Evolutionary conservation across 2,113 vertebrate genomes (phyloP), one percentile per base, ranked within the genome.

Genomic region (Mesembrinibis cayennensis): DNA sequence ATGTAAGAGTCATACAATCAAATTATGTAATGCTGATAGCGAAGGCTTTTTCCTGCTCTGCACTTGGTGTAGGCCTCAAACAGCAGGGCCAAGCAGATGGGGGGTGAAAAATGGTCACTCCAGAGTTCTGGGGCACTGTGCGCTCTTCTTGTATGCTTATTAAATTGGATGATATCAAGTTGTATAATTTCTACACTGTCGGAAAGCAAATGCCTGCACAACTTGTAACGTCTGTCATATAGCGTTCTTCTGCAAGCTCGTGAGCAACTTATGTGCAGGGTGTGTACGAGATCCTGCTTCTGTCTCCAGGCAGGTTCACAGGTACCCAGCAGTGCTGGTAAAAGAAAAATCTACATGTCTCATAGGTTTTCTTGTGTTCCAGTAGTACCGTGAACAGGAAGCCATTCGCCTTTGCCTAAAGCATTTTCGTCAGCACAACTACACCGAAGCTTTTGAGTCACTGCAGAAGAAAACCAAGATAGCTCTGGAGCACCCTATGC

Each of bases 301-400:
- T 42, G 29, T 38, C 32, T 79, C 25, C 38, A 34, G 47, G 21
- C 72, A 40, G n/a, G 50, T 82, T 83, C 58, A 13, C n/a, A 34
- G 63, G 63, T 80, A 38, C 14, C 52, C 50, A 87, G 30, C 47
- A 38, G 62, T 62, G 80, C 58, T 92, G 87, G 74, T 88, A 89
- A 86, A 95, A 89, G 95, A 34, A 74, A 97, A 63, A 95, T 96
- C 85, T 97, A 53, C 95, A 96, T 66, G 96, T 95, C 97, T 96
- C 89, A 95, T 91, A 92, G 94, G 96, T 96, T 97, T 84, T 98
- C 96, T 97, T 97, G 95, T 98, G 97, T 98, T 98, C 97, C 96
- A 96, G 98, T 98, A 99, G 99, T 99, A 99, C 99, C 99, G 99
- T 98, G 99, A 99, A 99, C 99, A 99, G 98, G 99, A 99, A 98